phyloP scores from a whole-genome alignment of 2,888 invertebrate genomes.

The Tethea ocularis region DNA sequence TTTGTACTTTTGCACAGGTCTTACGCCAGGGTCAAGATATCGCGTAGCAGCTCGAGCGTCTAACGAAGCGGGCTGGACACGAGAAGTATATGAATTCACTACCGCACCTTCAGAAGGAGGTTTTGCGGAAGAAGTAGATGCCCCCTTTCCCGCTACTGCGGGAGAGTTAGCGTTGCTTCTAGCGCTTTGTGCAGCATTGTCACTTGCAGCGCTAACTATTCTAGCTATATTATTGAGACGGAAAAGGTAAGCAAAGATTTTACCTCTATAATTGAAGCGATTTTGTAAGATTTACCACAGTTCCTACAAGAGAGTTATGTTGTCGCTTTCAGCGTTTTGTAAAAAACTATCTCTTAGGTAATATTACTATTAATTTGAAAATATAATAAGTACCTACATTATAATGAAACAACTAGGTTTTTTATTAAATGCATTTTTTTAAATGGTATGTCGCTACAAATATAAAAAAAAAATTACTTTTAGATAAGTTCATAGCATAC shows the following conservation, averaged over 20 bases:
- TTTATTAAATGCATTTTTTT: too few relatives aligned
- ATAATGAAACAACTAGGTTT: too few relatives aligned
- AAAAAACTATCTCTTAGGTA: too few relatives aligned
- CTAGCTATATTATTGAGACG: constrained; percentile 83
- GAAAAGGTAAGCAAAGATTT: constrained; percentile 60
- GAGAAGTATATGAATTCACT: constrained; percentile 84
- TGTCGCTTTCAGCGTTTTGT: too few relatives aligned
- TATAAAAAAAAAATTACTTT: too few relatives aligned
- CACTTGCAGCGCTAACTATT: constrained; percentile 82
- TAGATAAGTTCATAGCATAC: too few relatives aligned
- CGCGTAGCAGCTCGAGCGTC: constrained; percentile 84
- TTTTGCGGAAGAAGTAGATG: constrained; percentile 75
- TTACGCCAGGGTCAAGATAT: constrained; percentile 84
- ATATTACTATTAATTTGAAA: too few relatives aligned
- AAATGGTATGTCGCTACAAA: too few relatives aligned
- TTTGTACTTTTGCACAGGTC: constrained; percentile 43
- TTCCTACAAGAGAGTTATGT: too few relatives aligned
- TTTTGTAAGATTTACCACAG: too few relatives aligned
- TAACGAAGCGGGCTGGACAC: constrained; percentile 85
- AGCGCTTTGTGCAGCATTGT: constrained; percentile 82
- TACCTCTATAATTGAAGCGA: neutral
- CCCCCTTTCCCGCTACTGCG: constrained; percentile 75
- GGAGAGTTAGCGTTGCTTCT: constrained; percentile 74
- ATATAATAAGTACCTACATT: too few relatives aligned
- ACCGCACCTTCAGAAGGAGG: constrained; percentile 82